A percentile compares a stretch with the other conserved stretches of the same genome.
Evolutionary conservation across 2,888 invertebrate species (phyloP).

Genomic region (Lasius platythorax): DNA sequence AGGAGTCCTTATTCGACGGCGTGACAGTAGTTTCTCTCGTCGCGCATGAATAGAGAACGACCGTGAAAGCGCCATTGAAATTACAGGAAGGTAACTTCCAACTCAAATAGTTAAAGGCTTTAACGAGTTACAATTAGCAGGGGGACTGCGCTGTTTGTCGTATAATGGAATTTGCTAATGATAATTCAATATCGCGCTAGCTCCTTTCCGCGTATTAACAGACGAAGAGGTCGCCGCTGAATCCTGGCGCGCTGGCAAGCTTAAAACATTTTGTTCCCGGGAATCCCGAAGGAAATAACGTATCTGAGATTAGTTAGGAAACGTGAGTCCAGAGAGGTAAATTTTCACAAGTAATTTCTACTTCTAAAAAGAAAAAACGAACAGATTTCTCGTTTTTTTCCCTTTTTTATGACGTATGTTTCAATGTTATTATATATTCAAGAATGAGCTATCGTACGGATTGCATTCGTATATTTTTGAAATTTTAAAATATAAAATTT

Average conservation of each 20-base stretch:
- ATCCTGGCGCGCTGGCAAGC: slow-evolving; percentile 37
- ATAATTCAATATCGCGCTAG: slow-evolving; percentile 70
- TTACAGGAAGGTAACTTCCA: slow-evolving; percentile 79
- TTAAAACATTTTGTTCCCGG: slow-evolving; percentile 52
- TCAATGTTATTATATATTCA: slow-evolving; percentile 15
- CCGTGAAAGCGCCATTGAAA: slow-evolving; percentile 81
- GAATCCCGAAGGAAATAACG: slow-evolving; percentile 48
- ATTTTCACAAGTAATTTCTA: slow-evolving; percentile 46
- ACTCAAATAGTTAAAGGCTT: slow-evolving; percentile 82
- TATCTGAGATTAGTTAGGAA: slow-evolving; percentile 55
- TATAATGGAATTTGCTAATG: slow-evolving; percentile 72
- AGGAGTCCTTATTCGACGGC: slow-evolving; percentile 78
- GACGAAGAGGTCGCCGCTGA: slow-evolving; percentile 32
- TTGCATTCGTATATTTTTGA: background rate
- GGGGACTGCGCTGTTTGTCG: slow-evolving; percentile 67
- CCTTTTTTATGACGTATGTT: background rate
- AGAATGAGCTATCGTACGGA: background rate
- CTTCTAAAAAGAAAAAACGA: background rate
- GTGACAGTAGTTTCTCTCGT: slow-evolving; percentile 79
- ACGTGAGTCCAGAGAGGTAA: slow-evolving; percentile 15
- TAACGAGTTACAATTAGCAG: slow-evolving; percentile 81
- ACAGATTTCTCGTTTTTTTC: background rate
- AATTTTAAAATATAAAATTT: background rate
- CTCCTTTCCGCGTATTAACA: slow-evolving; percentile 52
- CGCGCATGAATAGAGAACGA: slow-evolving; percentile 80